Evolutionary conservation across 2,113 vertebrate genomes (phyloP).

Genomic region (Cariama cristata): DNA sequence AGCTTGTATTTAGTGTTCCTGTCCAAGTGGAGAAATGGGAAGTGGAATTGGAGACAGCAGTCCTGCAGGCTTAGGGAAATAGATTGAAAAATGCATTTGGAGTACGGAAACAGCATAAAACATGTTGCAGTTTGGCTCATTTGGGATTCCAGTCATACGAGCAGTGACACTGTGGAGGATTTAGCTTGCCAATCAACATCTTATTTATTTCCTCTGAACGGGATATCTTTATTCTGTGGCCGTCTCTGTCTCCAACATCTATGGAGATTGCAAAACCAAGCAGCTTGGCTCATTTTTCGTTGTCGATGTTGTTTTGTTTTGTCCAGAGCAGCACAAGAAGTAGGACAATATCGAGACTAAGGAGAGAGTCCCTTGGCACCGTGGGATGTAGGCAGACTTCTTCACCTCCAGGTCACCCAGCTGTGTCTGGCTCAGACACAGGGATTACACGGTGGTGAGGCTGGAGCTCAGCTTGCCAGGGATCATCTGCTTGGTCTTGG

Average conservation of each 20-base stretch:
- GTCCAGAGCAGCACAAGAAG: neutral
- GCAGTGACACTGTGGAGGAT: constrained; percentile 11
- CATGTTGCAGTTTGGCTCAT: neutral
- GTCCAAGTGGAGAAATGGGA: neutral
- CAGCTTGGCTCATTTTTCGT: neutral
- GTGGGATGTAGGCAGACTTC: neutral
- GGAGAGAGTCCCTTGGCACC: neutral
- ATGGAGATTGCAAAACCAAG: constrained; percentile 12
- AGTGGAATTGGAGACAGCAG: neutral
- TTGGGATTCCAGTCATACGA: constrained; percentile 39
- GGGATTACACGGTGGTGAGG: neutral
- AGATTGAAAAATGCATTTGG: neutral
- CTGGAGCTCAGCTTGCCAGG: neutral
- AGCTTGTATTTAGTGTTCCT: neutral
- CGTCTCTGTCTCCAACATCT: neutral
- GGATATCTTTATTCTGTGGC: constrained; percentile 13
- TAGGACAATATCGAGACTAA: neutral
- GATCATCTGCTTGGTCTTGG: neutral
- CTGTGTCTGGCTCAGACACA: accelerated
- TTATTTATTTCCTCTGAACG: constrained; percentile 53
- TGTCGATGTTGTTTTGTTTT: neutral
- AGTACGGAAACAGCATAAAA: neutral
- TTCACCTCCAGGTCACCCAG: neutral
- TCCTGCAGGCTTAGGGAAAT: neutral
- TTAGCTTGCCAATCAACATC: constrained; percentile 57